phyloP scores from a whole-genome alignment of 2,888 invertebrate genomes.

The Dolomedes plantarius region DNA sequence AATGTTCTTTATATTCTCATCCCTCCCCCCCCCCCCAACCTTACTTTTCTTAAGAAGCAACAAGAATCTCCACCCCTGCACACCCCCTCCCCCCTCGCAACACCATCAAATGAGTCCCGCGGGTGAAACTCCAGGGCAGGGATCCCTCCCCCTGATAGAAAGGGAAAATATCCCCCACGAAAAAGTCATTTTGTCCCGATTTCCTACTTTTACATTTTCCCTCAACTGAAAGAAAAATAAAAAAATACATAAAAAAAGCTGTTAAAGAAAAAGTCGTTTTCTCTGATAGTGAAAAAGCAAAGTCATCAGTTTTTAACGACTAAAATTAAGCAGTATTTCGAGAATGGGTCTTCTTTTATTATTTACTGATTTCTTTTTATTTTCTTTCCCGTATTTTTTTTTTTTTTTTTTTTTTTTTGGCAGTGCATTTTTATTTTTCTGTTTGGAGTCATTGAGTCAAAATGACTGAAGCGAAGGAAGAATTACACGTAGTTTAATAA shows the following conservation, averaged over 20 bases:
- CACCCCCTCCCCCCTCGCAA: no score
- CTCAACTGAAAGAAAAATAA: slow-evolving; percentile 34
- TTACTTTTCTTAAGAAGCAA: slow-evolving; percentile 20
- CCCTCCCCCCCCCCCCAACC: not conserved
- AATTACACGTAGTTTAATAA: slow-evolving; percentile 67
- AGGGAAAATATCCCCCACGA: slow-evolving; percentile 19
- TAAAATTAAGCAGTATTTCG: slow-evolving; percentile 65
- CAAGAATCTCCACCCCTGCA: slow-evolving; percentile 9
- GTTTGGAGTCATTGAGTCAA: slow-evolving; percentile 55
- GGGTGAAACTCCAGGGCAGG: slow-evolving; percentile 33
- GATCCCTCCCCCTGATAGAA: slow-evolving; percentile 11
- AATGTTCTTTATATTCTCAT: slow-evolving; percentile 3
- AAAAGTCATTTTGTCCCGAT: slow-evolving; percentile 62
- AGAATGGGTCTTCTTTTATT: slow-evolving; percentile 36
- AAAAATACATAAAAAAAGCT: slow-evolving; percentile 30
- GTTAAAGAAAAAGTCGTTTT: slow-evolving; percentile 66
- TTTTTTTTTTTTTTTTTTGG: slow-evolving; percentile 11
- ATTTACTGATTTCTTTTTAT: not conserved
- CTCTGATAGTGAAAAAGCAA: slow-evolving; percentile 64
- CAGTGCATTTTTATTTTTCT: slow-evolving; percentile 22
- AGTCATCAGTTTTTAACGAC: slow-evolving; percentile 70
- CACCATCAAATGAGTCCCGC: slow-evolving; percentile 41
- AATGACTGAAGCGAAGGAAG: slow-evolving; percentile 55
- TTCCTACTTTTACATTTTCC: slow-evolving; percentile 48
- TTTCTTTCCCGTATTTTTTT: slow-evolving; percentile 14